Base-by-base conservation (phyloP, 1,140 invertebrate genomes). In the Drosophila burlai region DNA sequence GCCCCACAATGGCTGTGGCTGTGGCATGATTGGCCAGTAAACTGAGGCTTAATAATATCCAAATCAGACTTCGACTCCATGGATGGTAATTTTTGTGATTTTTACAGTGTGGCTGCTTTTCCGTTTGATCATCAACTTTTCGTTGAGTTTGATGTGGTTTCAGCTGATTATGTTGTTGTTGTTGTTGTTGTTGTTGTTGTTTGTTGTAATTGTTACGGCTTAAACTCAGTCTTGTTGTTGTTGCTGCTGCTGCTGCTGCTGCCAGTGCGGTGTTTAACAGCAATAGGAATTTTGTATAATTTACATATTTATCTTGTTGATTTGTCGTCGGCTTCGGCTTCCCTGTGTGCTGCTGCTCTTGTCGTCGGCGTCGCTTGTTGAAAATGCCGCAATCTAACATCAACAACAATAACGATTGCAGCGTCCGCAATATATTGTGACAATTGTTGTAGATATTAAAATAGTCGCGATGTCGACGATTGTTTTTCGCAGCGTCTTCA, bases 251-350 rank as follows among this genome's bases (percentile, higher is more conserved):
- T 47, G 45, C 45, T 60, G 58, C 16, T 73, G 69, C 31, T 73
- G 66, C 47, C 57, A 82, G 46, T 45, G 49, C 26, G 47, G 49
- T 40, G 26, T 73, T 45, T 11, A 73, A n/a, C 69, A 73, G 69
- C 69, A 72, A 73, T 73, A 73, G 69, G 69, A 73, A 73, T 73
- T 73, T 72, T 61, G 69, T 73, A 58, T 60, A 73, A 72, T 60
- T 29, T 50, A 73, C 9, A 72, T 15, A 38, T 38, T 40, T 49
- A 69, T 47, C n/a, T 47, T 69, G 60, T 42, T 57, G 58, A 21
- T 47, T 29, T 42, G 24, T 40, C n/a, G 42, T 40, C n/a, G 42
- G n/a, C n/a, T n/a, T 21, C 21, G 21, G 43, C 34, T 50, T 36
- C 6, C 34, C 26, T 80, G 45, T 15, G n/a, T 46, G 58, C 24